Conservation (phyloP, 1,140 invertebrate genomes). For the Lepidurus apus region DNA sequence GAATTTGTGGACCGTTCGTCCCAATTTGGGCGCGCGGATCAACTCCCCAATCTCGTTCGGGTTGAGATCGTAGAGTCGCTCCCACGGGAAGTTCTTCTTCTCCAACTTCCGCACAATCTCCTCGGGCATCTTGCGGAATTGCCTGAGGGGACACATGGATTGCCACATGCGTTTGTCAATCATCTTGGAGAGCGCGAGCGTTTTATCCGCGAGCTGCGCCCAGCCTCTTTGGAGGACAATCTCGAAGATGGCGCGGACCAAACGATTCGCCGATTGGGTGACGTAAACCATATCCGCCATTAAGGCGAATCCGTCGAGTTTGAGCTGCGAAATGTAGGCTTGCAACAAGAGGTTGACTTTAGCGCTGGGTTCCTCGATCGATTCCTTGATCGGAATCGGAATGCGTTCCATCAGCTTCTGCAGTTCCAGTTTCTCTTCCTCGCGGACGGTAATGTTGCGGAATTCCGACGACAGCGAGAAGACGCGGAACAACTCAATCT, state of each 20-base stretch:
- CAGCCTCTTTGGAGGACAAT: slow-evolving; percentile 84
- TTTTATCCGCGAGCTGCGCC: slow-evolving; percentile 96
- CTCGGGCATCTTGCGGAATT: slow-evolving; percentile 97
- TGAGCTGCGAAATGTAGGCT: slow-evolving; percentile 97
- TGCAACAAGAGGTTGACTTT: slow-evolving; percentile 95
- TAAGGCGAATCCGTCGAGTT: slow-evolving; percentile 94
- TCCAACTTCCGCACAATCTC: slow-evolving; percentile 97
- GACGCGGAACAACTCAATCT: slow-evolving; percentile 97
- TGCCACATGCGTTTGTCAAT: slow-evolving; percentile 99
- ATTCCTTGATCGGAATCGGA: slow-evolving; percentile 98
- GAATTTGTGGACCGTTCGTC: slow-evolving; percentile 96
- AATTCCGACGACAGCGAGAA: slow-evolving; percentile 97
- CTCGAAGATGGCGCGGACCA: slow-evolving; percentile 96
- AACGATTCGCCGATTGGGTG: slow-evolving; percentile 90
- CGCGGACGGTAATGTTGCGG: slow-evolving; percentile 84
- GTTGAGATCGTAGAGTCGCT: slow-evolving; percentile 89
- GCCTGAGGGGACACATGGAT: slow-evolving; percentile 95
- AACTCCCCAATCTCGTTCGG: slow-evolving; percentile 97
- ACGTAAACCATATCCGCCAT: slow-evolving; percentile 99
- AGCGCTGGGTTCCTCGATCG: slow-evolving; percentile 95
- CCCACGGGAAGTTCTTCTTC: slow-evolving; percentile 95
- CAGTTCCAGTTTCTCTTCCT: slow-evolving; percentile 96
- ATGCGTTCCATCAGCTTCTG: slow-evolving; percentile 96
- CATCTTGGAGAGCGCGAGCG: slow-evolving; percentile 96
- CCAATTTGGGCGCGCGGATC: slow-evolving; percentile 89